Evolutionary conservation across 2,113 vertebrate genomes (phyloP).

Genomic region (Phrynosoma blainvillii): DNA sequence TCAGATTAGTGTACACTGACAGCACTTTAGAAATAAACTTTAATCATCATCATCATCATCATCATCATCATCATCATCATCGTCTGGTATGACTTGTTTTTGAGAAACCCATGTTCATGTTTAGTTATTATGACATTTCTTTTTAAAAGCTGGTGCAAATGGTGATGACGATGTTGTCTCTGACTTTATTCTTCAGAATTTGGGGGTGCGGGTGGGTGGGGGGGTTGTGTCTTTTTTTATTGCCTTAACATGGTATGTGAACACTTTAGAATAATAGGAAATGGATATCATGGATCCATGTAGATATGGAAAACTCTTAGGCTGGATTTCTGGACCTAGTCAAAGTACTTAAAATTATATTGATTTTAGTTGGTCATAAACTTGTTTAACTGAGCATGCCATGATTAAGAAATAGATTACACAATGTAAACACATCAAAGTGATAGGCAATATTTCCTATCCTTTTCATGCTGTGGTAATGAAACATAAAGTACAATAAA

Average conservation of each 20-base stretch:
- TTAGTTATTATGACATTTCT: too few species aligned
- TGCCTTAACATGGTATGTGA: not conserved
- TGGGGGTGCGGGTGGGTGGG: not conserved
- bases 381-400: constrained; percentile 9
- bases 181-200: not conserved
- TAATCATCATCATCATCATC: too few species aligned
- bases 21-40: too few species aligned
- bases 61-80: too few species aligned
- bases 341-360: constrained; percentile 6
- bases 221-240: not conserved
- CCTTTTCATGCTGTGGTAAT: not conserved
- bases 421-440: not conserved
- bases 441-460: not conserved
- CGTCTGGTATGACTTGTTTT: too few species aligned
- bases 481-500: not conserved
- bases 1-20: too few species aligned
- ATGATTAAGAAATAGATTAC: not conserved
- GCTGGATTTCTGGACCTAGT: not conserved
- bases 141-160: too few species aligned
- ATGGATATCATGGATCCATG: fast-evolving
- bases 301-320: constrained; percentile 1
- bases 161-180: too few species aligned
- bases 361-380: constrained; percentile 17
- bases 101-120: too few species aligned
- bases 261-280: not conserved